phyloP scores from a whole-genome alignment of 1,140 invertebrate genomes.

The Bombus superbus region DNA sequence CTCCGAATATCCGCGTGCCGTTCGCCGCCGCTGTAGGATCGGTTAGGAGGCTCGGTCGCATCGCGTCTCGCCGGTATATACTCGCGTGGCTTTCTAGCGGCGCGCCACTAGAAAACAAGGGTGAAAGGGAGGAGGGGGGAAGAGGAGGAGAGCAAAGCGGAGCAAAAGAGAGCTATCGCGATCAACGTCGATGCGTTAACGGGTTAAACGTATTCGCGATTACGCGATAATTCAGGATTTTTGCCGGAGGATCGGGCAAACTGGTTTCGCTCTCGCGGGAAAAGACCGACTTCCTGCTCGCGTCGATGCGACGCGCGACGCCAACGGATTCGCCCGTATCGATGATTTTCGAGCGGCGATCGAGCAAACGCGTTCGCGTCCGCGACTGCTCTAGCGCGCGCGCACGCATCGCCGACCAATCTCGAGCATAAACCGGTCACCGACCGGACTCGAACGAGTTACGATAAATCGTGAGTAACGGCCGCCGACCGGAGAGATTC shows the following conservation, averaged over 20 bases:
- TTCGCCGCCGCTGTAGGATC: too few species aligned
- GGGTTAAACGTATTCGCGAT: constrained; percentile 56
- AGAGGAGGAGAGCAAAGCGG: neutral
- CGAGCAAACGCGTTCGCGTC: constrained; percentile 5
- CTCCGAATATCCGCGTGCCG: too few species aligned
- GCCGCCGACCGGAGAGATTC: constrained; percentile 74
- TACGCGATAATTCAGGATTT: constrained; percentile 49
- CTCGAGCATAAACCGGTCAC: constrained; percentile 72
- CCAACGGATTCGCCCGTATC: constrained; percentile 49
- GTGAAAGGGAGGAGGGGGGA: too few species aligned
- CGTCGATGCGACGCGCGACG: neutral
- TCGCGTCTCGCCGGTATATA: too few species aligned
- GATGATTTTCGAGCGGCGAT: constrained; percentile 62
- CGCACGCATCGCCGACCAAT: constrained; percentile 38
- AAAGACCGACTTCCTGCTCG: constrained; percentile 42
- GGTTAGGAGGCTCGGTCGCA: too few species aligned
- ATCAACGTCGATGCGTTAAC: constrained; percentile 54
- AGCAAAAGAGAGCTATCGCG: constrained; percentile 29
- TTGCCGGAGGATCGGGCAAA: neutral
- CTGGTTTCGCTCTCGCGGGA: constrained; percentile 35
- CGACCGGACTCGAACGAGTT: constrained; percentile 74
- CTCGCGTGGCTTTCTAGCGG: too few species aligned
- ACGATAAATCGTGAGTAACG: constrained; percentile 78
- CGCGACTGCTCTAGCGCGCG: neutral
- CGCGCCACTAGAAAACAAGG: too few species aligned